Conservation (phyloP, 2,113 vertebrate species). For the Percina caprodes region DNA sequence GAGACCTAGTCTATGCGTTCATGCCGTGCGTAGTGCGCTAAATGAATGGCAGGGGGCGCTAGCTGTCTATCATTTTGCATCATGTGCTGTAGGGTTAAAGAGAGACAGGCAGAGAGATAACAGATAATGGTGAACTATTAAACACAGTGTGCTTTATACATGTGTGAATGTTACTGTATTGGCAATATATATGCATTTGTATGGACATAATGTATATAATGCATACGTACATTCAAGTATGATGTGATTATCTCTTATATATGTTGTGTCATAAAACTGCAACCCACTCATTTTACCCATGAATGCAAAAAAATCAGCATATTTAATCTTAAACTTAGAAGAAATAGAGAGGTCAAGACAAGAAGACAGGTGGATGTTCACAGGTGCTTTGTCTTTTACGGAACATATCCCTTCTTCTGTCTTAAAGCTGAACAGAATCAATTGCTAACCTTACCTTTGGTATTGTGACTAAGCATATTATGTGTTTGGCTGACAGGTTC, state of each 20-base stretch:
- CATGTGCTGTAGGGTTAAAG: not conserved
- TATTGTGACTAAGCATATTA: not conserved
- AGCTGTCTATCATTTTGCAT: slow-evolving; percentile 35
- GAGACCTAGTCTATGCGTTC: slow-evolving; percentile 39
- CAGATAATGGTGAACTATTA: not conserved
- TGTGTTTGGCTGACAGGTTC: slow-evolving; percentile 85
- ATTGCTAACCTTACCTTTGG: not conserved
- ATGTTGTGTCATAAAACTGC: not conserved
- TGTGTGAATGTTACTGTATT: not conserved
- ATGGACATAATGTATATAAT: not conserved
- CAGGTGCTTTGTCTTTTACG: not conserved
- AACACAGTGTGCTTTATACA: too few species aligned
- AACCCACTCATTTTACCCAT: not conserved
- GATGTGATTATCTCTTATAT: too few species aligned
- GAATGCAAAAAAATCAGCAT: not conserved
- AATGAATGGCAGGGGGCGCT: slow-evolving; percentile 69
- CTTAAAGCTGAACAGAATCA: not conserved
- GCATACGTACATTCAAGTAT: not conserved
- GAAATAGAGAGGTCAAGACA: not conserved
- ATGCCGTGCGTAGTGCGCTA: slow-evolving; percentile 38
- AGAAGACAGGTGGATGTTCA: too few species aligned
- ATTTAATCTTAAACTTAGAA: not conserved
- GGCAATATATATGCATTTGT: not conserved
- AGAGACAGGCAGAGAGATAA: not conserved
- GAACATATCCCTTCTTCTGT: not conserved